Conservation (phyloP, 2,113 vertebrate genomes). For the Calidris pugnax region DNA sequence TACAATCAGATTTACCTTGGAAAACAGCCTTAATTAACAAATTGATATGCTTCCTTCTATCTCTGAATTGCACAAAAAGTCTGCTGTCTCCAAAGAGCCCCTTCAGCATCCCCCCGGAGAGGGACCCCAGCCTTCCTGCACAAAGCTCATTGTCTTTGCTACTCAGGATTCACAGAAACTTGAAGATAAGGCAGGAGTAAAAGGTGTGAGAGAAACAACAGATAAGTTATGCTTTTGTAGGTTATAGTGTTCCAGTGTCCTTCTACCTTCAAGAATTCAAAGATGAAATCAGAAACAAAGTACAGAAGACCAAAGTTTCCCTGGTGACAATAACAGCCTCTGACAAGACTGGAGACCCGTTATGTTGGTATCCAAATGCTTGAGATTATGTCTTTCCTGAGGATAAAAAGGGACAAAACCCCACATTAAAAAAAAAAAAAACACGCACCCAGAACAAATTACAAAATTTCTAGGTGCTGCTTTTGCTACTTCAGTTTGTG, state of each 20-base stretch:
- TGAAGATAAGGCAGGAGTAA: not conserved
- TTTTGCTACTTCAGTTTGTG: not conserved
- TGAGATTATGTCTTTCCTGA: not conserved
- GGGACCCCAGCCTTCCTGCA: not conserved
- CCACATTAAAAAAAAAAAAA: not conserved
- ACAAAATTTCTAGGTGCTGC: not conserved
- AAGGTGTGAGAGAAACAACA: not conserved
- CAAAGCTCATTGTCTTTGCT: not conserved
- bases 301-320: not conserved
- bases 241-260: not conserved
- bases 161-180: not conserved
- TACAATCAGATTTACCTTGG: not conserved
- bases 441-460: not conserved
- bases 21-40: constrained; percentile 24
- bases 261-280: not conserved
- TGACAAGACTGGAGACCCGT: not conserved
- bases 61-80: not conserved
- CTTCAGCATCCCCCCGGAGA: not conserved
- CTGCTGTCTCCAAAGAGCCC: not conserved
- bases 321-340: not conserved
- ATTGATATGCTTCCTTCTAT: not conserved
- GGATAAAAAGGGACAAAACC: not conserved
- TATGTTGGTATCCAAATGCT: not conserved
- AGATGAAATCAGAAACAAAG: not conserved
- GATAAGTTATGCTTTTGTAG: not conserved